phyloP scores from a whole-genome alignment of 2,797 vertebrate genomes.

The Clamator glandarius region DNA sequence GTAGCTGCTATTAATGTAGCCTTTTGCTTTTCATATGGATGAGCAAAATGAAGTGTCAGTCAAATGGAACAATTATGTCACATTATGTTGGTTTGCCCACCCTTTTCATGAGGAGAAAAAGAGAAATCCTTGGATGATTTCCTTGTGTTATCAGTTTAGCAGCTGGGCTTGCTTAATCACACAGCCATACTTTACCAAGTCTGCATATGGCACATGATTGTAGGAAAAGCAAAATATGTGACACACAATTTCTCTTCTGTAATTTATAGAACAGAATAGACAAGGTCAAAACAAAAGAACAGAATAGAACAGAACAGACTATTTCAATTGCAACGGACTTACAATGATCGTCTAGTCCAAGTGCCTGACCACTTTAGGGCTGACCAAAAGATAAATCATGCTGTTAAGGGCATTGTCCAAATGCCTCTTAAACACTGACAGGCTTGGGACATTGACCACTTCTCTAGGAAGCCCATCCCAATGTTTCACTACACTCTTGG shows the following conservation, averaged over 20 bases:
- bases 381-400: too few relatives aligned
- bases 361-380: too few relatives aligned
- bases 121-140: conserved; percentile 22
- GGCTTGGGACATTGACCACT: too few relatives aligned
- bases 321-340: too few relatives aligned
- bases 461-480: too few relatives aligned
- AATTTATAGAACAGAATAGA: not conserved
- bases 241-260: not conserved
- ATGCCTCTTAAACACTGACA: too few relatives aligned
- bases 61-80: not conserved
- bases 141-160: conserved; percentile 24
- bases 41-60: not conserved
- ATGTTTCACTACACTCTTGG: too few relatives aligned
- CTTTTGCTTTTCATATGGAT: not conserved
- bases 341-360: too few relatives aligned
- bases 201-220: not conserved
- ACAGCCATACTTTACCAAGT: not conserved
- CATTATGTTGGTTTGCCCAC: not conserved
- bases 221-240: not conserved
- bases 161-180: conserved; percentile 45
- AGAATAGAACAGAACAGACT: too few relatives aligned
- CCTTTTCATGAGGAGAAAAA: not conserved
- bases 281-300: too few relatives aligned
- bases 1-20: not conserved
- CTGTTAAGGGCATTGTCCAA: too few relatives aligned